phyloP scores from a whole-genome alignment of 2,113 vertebrate genomes.

The Notiomystis cincta region DNA sequence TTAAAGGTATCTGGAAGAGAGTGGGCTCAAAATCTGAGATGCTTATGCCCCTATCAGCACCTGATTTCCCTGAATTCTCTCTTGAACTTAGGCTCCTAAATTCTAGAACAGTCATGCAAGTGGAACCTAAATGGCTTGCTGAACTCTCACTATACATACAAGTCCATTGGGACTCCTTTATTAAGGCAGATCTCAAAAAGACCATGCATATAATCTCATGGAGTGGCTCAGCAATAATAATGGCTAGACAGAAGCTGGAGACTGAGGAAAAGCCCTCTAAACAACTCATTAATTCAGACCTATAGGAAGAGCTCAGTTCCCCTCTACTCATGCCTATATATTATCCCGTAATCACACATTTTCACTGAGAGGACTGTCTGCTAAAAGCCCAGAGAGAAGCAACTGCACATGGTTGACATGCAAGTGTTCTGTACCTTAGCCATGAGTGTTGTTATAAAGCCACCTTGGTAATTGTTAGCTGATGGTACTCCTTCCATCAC shows the following conservation, averaged over 20 bases:
- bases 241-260: neutral
- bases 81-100: neutral
- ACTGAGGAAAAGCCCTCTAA: neutral
- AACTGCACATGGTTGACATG: neutral
- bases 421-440: slow-evolving; percentile 82
- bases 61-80: neutral
- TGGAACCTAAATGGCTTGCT: neutral
- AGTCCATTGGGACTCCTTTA: neutral
- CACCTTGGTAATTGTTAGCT: slow-evolving; percentile 96
- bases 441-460: slow-evolving; percentile 95
- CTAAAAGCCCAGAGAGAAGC: neutral
- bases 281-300: neutral
- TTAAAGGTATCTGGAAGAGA: neutral
- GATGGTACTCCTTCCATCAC: slow-evolving; percentile 98
- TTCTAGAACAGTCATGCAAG: neutral
- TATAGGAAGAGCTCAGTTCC: neutral
- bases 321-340: neutral
- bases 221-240: neutral
- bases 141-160: accelerated
- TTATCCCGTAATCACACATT: neutral
- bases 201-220: neutral
- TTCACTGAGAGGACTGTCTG: neutral
- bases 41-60: neutral
- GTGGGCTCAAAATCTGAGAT: neutral
- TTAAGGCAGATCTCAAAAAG: neutral